Evolutionary conservation across 2,113 vertebrate genomes (phyloP).

Genomic region (Anoura caudifer): DNA sequence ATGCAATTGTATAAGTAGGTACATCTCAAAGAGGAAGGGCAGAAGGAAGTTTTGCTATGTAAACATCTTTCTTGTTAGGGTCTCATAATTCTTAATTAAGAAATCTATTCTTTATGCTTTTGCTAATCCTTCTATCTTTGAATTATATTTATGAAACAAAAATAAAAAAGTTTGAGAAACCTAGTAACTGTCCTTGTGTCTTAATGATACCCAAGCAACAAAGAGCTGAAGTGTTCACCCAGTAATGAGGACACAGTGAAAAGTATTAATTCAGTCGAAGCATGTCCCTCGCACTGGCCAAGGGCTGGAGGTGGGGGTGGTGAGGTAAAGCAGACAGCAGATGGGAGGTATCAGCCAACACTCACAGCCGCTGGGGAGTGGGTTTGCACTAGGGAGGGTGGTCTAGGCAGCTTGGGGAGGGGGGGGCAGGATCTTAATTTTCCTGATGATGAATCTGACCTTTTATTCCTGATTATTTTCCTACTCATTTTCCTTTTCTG

Average conservation of each 20-base stretch:
- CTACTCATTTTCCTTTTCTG: neutral
- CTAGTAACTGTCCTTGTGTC: neutral
- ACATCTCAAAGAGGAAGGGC: neutral
- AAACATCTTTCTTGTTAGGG: neutral
- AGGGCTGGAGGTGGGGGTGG: fast-evolving
- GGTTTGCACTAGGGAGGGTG: neutral
- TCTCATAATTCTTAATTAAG: neutral
- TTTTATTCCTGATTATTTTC: neutral
- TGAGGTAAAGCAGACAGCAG: no score
- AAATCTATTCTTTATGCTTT: neutral
- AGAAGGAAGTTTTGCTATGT: neutral
- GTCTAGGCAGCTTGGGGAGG: neutral
- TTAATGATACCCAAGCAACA: neutral
- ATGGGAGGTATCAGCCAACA: neutral
- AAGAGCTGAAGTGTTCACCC: neutral
- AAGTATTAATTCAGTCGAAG: neutral
- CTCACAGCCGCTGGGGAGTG: neutral
- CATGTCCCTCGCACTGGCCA: neutral
- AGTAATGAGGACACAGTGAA: neutral
- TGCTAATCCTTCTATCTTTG: neutral
- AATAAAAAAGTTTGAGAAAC: neutral
- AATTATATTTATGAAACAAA: neutral
- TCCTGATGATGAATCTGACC: neutral
- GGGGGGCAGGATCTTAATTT: neutral
- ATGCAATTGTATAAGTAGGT: neutral